A percentile compares a stretch with the other conserved stretches of the same genome.
Evolutionary conservation across 2,113 vertebrate species (phyloP).

Genomic region (Myotis davidii): DNA sequence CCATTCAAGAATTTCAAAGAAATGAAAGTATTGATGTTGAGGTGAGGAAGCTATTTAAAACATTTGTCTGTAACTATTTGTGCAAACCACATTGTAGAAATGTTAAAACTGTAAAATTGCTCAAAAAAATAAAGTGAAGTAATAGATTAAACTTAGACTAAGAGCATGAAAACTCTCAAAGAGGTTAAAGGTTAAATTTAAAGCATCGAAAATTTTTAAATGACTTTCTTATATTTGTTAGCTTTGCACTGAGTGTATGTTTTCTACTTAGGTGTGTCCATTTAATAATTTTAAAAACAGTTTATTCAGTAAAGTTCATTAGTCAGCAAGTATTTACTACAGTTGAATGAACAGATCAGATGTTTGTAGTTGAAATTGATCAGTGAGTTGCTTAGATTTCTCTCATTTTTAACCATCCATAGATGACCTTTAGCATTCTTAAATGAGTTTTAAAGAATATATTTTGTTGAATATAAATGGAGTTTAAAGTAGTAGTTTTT

Average conservation of each 20-base stretch:
- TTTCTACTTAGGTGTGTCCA: not conserved
- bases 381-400: not conserved
- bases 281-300: constrained; percentile 43
- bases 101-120: constrained; percentile 44
- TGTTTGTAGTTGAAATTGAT: not conserved
- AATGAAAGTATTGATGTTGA: constrained; percentile 98
- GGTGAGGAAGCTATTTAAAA: constrained; percentile 85
- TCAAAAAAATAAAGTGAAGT: constrained; percentile 25
- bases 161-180: constrained; percentile 28
- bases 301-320: constrained; percentile 17
- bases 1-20: constrained; percentile 99
- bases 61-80: constrained; percentile 8
- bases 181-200: constrained; percentile 29
- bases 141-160: constrained; percentile 3
- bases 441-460: constrained; percentile 20
- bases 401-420: not conserved
- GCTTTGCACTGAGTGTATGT: not conserved
- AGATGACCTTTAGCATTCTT: not conserved
- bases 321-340: not conserved
- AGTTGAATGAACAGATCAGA: not conserved
- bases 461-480: constrained; percentile 41
- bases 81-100: constrained; percentile 41
- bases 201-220: not conserved
- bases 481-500: constrained; percentile 26
- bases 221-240: constrained; percentile 16